A percentile compares a stretch with the other conserved stretches of the same genome.
Conservation (phyloP, 2,797 vertebrate genomes). For the Sus cebifrons region DNA sequence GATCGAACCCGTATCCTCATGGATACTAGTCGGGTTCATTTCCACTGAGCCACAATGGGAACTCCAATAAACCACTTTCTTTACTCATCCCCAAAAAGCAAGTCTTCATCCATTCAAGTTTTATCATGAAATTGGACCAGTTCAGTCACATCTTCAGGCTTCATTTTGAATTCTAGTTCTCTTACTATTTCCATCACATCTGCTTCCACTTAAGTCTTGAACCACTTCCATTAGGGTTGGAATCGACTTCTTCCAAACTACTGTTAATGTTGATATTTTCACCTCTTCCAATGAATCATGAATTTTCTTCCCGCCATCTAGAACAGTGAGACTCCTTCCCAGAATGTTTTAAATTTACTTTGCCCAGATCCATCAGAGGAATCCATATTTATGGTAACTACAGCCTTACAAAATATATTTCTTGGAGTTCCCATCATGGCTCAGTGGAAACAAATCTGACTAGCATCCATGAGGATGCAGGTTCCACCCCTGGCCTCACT, state of each 20-base stretch:
- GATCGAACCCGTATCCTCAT: too few species aligned
- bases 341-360: neutral
- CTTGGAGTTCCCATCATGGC: neutral
- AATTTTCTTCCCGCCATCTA: neutral
- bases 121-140: neutral
- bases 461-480: too few species aligned
- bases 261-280: neutral
- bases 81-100: neutral
- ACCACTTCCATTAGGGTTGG: neutral
- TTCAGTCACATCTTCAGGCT: neutral
- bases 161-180: neutral
- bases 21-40: too few species aligned
- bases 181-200: neutral
- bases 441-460: too few species aligned
- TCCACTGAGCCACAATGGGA: too few species aligned
- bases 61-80: neutral
- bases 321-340: neutral
- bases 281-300: neutral
- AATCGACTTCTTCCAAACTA: neutral
- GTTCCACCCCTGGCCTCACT: too few species aligned
- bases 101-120: neutral
- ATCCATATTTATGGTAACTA: neutral
- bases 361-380: neutral
- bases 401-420: neutral
- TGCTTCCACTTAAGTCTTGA: neutral